Conservation (phyloP, 2,888 invertebrate genomes). For the Polia nebulosa region DNA sequence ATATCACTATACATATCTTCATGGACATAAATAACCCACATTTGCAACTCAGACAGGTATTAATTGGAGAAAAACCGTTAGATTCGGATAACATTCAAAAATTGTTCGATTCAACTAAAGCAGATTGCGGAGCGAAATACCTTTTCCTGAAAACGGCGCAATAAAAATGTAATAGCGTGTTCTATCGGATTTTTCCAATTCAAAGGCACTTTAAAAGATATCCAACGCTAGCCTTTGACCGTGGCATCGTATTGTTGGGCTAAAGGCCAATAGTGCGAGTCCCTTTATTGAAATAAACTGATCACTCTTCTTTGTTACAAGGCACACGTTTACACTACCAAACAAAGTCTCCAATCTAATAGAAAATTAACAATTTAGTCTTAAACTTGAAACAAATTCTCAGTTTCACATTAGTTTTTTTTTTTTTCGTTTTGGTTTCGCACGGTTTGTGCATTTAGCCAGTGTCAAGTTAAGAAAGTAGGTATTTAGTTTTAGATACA, state of each 20-base stretch:
- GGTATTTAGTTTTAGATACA: no score
- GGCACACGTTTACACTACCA: not conserved
- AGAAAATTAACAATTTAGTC: not conserved
- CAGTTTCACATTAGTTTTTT: conserved; percentile 23
- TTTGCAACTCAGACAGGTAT: no score
- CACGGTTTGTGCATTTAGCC: no score
- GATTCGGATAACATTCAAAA: conserved; percentile 69
- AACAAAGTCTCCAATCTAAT: not conserved
- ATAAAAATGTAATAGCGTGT: conserved; percentile 80
- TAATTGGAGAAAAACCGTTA: conserved; percentile 65
- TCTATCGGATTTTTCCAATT: conserved; percentile 79
- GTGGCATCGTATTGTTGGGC: conserved; percentile 27
- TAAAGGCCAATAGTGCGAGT: conserved; percentile 20
- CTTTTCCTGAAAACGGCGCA: conserved; percentile 71
- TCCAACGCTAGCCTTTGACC: conserved; percentile 50
- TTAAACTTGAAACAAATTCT: conserved; percentile 7
- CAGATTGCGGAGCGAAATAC: conserved; percentile 65
- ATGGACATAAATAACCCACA: no score
- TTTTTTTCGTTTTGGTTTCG: no score
- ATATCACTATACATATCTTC: no score
- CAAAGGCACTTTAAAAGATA: conserved; percentile 68
- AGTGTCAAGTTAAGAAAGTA: no score
- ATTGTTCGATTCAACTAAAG: conserved; percentile 63
- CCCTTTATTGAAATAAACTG: conserved; percentile 23
- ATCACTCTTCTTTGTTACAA: conserved; percentile 6